These are phyloP conservation scores for Drosophila lowei DNA, from an alignment of 1,140 invertebrate species.

Conservation along the genomic window DNA sequence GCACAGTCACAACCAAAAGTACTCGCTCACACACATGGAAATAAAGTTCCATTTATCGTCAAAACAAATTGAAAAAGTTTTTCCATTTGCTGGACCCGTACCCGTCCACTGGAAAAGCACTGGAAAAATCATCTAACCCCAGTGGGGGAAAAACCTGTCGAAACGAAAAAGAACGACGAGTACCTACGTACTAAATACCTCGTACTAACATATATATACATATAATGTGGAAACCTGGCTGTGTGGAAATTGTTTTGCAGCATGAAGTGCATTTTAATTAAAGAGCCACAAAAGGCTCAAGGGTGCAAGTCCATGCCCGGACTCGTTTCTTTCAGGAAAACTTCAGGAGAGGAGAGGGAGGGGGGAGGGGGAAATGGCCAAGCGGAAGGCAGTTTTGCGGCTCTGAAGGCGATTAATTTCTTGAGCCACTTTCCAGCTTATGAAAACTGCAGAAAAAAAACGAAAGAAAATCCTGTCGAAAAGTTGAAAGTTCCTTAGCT, in stretches of 20 bases:
- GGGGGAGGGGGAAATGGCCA: neutral
- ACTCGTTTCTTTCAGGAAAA: conserved; percentile 8
- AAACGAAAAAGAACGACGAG: conserved; percentile 18
- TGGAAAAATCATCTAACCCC: conserved; percentile 52
- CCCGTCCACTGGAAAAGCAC: conserved; percentile 44
- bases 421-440: conserved; percentile 42
- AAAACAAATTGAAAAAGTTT: conserved; percentile 80
- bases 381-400: conserved; percentile 46
- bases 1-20: conserved; percentile 12
- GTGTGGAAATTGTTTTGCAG: conserved; percentile 16
- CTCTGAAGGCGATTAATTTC: conserved; percentile 50
- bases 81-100: conserved; percentile 58
- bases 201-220: neutral
- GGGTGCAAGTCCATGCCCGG: conserved; percentile 34
- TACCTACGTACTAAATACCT: no score
- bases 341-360: neutral
- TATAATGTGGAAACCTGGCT: conserved; percentile 29
- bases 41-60: conserved; percentile 74
- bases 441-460: conserved; percentile 9
- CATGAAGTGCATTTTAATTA: conserved; percentile 75
- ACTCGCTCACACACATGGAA: conserved; percentile 23
- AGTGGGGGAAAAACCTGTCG: conserved; percentile 52
- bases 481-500: conserved; percentile 39
- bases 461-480: conserved; percentile 8
- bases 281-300: conserved; percentile 45